A percentile compares a stretch with the other conserved stretches of the same genome.
Conservation (phyloP, 2,888 invertebrate genomes). For the Aproaerema taeniolella region DNA sequence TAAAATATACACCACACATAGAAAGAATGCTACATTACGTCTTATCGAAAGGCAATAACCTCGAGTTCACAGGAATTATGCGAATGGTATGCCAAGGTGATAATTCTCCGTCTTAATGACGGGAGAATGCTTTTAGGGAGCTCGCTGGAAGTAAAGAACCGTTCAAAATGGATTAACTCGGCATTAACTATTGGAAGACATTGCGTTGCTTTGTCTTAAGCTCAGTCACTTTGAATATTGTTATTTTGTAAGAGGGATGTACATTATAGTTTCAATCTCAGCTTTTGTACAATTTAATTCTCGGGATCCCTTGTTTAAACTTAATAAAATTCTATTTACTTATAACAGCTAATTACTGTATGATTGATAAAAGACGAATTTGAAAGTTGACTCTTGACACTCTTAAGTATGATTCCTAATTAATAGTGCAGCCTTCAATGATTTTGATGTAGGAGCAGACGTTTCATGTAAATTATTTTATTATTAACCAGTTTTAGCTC, state of each 20-base stretch:
- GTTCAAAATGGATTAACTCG: slow-evolving; percentile 9
- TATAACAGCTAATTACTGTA: no score
- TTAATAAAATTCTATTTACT: no score
- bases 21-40: slow-evolving; percentile 21
- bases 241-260: not conserved
- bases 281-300: no score
- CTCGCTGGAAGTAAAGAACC: slow-evolving; percentile 10
- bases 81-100: slow-evolving; percentile 60
- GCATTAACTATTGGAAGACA: not conserved
- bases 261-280: no score
- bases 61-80: slow-evolving; percentile 42
- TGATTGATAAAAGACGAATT: no score
- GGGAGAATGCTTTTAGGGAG: slow-evolving; percentile 28
- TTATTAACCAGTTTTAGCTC: no score
- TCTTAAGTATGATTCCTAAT: no score
- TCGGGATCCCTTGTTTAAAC: no score
- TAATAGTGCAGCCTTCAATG: no score
- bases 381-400: no score
- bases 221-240: not conserved
- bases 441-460: no score
- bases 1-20: not conserved
- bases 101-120: slow-evolving; percentile 42
- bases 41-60: slow-evolving; percentile 56
- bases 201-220: slow-evolving; percentile 7
- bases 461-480: no score